Conservation (phyloP, 2,888 invertebrate species). For the Hypomecis punctinalis region DNA sequence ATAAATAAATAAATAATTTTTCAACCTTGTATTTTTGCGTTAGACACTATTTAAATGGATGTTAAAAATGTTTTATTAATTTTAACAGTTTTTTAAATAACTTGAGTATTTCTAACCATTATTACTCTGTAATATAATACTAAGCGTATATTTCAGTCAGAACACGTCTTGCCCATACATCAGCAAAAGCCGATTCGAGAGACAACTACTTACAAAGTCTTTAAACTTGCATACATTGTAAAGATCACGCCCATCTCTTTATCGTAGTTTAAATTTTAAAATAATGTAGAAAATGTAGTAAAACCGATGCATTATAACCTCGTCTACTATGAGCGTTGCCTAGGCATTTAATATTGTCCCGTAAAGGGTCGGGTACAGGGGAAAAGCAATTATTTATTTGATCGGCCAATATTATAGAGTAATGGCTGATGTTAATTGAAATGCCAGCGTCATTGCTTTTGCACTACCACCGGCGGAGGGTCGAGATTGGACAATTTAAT, state of each 20-base stretch:
- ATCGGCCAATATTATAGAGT: constrained; percentile 50
- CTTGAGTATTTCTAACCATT: no score
- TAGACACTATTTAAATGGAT: no score
- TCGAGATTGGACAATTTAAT: constrained; percentile 68
- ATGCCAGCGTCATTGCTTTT: constrained; percentile 61
- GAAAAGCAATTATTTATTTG: constrained; percentile 50
- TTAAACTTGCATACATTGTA: constrained; percentile 20
- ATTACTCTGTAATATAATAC: no score
- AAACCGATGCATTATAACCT: constrained; percentile 1
- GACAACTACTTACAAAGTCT: constrained; percentile 26
- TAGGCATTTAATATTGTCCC: constrained; percentile 21
- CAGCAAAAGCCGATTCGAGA: constrained; percentile 26
- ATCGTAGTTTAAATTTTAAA: not conserved
- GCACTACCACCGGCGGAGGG: constrained; percentile 49
- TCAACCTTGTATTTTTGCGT: no score
- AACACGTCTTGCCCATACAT: constrained; percentile 30
- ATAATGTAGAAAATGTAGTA: not conserved
- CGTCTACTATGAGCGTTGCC: constrained; percentile 1
- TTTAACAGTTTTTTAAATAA: no score
- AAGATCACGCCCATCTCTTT: not conserved
- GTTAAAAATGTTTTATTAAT: no score
- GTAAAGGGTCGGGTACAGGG: constrained; percentile 32
- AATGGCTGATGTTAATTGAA: constrained; percentile 65
- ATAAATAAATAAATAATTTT: no score
- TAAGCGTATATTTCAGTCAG: constrained; percentile 21